These are phyloP conservation scores for Jordanella pulchra DNA, from an alignment of 2,797 vertebrate genomes.

Conservation along the genomic window DNA sequence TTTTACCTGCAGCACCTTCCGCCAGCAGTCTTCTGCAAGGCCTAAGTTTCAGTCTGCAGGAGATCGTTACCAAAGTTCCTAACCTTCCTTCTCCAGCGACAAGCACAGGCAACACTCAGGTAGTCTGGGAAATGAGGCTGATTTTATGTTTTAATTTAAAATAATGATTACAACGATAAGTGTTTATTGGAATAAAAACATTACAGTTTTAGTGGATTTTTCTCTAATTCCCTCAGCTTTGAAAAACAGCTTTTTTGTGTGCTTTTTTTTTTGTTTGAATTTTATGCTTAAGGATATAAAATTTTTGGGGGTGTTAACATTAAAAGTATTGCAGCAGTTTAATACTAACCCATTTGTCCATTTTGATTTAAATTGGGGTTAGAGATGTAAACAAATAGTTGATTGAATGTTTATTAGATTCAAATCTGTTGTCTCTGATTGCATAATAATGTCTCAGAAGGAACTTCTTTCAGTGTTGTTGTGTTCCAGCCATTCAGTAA, in stretches of 20 bases:
- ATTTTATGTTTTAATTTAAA: neutral
- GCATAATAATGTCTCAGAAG: too few relatives aligned
- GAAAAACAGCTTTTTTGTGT: too few relatives aligned
- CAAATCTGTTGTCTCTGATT: too few relatives aligned
- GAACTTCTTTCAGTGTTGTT: too few relatives aligned
- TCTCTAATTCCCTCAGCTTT: neutral
- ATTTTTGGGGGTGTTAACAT: neutral
- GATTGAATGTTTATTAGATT: too few relatives aligned
- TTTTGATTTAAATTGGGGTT: too few relatives aligned
- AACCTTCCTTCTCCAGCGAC: constrained; percentile 78
- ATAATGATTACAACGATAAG: neutral
- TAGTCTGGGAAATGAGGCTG: constrained; percentile 47
- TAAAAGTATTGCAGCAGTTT: neutral
- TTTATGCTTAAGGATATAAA: neutral
- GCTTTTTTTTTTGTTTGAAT: too few relatives aligned
- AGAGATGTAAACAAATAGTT: too few relatives aligned
- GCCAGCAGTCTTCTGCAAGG: constrained; percentile 97
- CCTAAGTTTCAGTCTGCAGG: constrained; percentile 97
- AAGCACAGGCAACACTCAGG: constrained; percentile 81
- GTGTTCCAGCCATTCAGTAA: too few relatives aligned
- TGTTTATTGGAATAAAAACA: neutral
- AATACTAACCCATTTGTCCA: neutral
- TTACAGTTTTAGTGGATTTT: neutral
- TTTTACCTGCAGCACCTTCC: constrained; percentile 79
- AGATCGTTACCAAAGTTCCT: constrained; percentile 89